A percentile compares a stretch with the other conserved stretches of the same genome.
Evolutionary conservation across 2,797 vertebrate genomes (phyloP).

Genomic region (Fistularia tabacaria): DNA sequence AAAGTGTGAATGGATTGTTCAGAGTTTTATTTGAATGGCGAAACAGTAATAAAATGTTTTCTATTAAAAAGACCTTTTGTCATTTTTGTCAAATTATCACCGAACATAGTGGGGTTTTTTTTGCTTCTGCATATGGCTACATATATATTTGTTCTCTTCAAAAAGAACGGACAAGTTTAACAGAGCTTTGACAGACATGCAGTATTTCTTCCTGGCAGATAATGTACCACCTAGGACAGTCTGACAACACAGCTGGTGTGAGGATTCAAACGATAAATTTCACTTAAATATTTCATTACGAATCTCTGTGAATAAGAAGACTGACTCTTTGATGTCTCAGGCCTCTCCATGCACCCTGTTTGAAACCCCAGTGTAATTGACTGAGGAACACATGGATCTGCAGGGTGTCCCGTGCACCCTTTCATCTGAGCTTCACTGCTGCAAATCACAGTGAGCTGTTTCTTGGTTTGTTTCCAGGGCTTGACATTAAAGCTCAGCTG

Average conservation of each 20-base stretch:
- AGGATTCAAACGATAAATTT: conserved; percentile 9
- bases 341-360: neutral
- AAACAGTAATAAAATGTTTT: conserved; percentile 61
- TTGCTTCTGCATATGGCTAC: no score
- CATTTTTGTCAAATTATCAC: neutral
- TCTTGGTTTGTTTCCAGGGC: neutral
- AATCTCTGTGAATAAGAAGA: conserved; percentile 4
- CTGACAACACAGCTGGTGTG: neutral
- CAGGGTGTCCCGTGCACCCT: neutral
- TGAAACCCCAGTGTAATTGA: no score
- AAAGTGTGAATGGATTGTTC: conserved; percentile 61
- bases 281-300: conserved; percentile 13
- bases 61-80: conserved; percentile 20
- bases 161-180: no score
- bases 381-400: neutral
- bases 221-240: no score
- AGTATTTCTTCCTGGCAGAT: no score
- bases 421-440: neutral
- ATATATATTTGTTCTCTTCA: no score
- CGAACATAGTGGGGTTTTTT: no score
- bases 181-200: no score
- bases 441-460: neutral
- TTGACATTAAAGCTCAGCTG: conserved; percentile 10
- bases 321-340: neutral
- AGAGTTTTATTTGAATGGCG: conserved; percentile 68